These are phyloP conservation scores for Periophthalmodon schlosseri DNA, from an alignment of 2,113 vertebrate genomes.

Conservation along the genomic window DNA sequence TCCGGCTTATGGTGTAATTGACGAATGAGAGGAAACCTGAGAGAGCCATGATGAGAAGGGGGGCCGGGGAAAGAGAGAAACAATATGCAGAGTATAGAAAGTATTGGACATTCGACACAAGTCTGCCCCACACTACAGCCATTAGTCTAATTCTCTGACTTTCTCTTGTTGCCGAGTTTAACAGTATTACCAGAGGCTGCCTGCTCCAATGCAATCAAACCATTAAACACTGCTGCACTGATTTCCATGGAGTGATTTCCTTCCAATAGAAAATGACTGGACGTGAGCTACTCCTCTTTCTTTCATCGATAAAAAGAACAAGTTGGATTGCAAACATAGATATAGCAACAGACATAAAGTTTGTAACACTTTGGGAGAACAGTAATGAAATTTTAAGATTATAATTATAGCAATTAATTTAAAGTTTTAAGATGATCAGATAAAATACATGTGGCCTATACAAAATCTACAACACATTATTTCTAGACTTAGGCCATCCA, in stretches of 20 bases:
- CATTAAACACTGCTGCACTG: constrained; percentile 65
- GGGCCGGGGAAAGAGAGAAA: constrained; percentile 38
- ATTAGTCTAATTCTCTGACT: constrained; percentile 74
- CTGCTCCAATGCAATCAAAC: constrained; percentile 75
- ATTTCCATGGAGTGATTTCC: constrained; percentile 59
- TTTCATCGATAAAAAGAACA: constrained; percentile 65
- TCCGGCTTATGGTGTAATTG: constrained; percentile 65
- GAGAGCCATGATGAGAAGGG: constrained; percentile 54
- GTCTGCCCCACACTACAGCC: constrained; percentile 35
- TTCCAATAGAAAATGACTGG: constrained; percentile 68
- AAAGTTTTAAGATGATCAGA: not conserved
- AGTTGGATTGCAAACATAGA: constrained; percentile 20
- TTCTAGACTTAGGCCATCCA: not conserved
- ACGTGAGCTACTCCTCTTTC: constrained; percentile 70
- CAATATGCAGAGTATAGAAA: constrained; percentile 62
- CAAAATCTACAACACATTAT: not conserved
- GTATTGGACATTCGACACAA: constrained; percentile 75
- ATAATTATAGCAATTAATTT: not conserved
- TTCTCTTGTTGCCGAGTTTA: constrained; percentile 71
- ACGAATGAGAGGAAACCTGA: constrained; percentile 61
- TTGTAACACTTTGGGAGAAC: not conserved
- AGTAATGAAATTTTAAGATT: not conserved
- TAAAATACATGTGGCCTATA: not conserved
- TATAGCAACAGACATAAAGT: constrained; percentile 19
- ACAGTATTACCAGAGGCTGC: constrained; percentile 68